These are phyloP conservation scores for Pachycephala philippinensis DNA, from an alignment of 2,113 vertebrate species.

Conservation along the genomic window DNA sequence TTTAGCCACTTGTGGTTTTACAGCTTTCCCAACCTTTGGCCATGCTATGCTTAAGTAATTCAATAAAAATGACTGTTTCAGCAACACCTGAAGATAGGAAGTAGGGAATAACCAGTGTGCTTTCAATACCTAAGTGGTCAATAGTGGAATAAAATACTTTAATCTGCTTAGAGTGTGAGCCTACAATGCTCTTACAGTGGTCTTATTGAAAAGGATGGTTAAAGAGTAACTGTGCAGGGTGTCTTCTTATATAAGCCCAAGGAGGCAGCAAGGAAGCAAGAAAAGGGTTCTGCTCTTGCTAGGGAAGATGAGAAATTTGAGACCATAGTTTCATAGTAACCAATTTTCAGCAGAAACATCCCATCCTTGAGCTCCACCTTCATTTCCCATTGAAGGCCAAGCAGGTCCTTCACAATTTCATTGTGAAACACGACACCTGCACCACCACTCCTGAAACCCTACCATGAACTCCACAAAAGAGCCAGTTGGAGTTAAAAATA, in stretches of 20 bases:
- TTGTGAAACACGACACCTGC: neutral
- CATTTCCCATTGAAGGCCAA: neutral
- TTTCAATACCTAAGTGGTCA: neutral
- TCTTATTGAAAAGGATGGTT: neutral
- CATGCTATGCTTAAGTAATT: slow-evolving; percentile 10
- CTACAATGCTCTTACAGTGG: neutral
- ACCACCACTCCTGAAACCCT: neutral
- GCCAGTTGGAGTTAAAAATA: neutral
- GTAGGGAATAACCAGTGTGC: neutral
- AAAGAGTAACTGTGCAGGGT: neutral
- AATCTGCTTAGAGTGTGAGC: neutral
- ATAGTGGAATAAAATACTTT: neutral
- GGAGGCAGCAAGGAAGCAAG: neutral
- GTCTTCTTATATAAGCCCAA: neutral
- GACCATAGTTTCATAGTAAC: neutral
- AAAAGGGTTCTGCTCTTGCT: neutral
- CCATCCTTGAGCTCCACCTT: neutral
- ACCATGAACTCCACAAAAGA: neutral
- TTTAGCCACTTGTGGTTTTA: slow-evolving; percentile 39
- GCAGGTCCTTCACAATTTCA: neutral
- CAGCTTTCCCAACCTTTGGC: slow-evolving; percentile 34
- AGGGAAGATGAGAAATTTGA: neutral
- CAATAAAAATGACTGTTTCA: slow-evolving; percentile 17
- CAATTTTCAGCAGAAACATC: neutral
- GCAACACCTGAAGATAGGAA: neutral